These are phyloP conservation scores for Callospermophilus lateralis DNA, from an alignment of 2,113 vertebrate genomes.

Conservation along the genomic window DNA sequence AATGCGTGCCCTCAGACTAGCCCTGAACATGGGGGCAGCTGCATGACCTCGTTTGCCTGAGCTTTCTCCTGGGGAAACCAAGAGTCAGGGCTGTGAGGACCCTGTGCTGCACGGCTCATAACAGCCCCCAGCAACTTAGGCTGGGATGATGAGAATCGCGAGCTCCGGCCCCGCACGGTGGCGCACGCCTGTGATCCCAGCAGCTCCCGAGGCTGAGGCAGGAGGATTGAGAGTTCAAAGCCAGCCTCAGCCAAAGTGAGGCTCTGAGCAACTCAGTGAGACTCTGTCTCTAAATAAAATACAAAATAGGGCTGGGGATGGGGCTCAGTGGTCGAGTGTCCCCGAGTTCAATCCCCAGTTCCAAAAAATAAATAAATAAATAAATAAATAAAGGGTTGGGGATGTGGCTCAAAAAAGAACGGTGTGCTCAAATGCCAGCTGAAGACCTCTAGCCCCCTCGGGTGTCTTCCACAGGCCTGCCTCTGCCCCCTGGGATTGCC, in stretches of 20 bases:
- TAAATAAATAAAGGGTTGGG: background rate
- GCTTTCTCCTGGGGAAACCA: background rate
- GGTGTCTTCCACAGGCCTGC: background rate
- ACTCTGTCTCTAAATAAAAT: background rate
- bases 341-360: background rate
- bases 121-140: background rate
- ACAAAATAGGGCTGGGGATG: background rate
- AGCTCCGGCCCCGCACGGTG: accelerated
- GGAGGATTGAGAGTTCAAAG: background rate
- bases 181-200: too few species aligned
- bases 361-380: background rate
- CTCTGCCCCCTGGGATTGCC: background rate
- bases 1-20: accelerated
- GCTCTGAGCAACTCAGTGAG: background rate
- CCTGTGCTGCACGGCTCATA: background rate
- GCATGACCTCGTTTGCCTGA: background rate
- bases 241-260: background rate
- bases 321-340: background rate
- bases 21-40: accelerated
- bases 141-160: accelerated
- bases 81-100: background rate
- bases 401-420: background rate
- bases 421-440: background rate
- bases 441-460: background rate
- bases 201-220: background rate